phyloP scores from a whole-genome alignment of 2,888 invertebrate genomes.

The Brachyptera putata region DNA sequence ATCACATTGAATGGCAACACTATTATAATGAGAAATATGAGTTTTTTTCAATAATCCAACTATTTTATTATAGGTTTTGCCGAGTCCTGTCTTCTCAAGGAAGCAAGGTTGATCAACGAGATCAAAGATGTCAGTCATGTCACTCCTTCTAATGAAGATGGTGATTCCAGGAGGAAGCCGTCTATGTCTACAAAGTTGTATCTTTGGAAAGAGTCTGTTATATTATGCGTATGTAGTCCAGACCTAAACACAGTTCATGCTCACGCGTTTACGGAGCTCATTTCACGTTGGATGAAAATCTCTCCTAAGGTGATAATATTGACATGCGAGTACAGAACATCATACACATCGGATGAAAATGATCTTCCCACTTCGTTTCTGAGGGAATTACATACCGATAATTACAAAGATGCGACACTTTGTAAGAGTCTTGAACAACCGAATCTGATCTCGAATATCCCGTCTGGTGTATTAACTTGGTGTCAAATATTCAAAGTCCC shows the following conservation, averaged over 20 bases:
- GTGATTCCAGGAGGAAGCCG: background rate
- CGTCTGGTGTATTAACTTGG: constrained; percentile 27
- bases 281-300: constrained; percentile 21
- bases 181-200: background rate
- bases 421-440: constrained; percentile 20
- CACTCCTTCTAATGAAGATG: background rate
- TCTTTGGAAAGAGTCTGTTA: background rate
- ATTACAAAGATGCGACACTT: background rate
- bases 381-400: constrained; percentile 10
- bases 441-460: constrained; percentile 23
- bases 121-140: background rate
- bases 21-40: no score
- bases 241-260: constrained; percentile 17
- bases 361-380: constrained; percentile 13
- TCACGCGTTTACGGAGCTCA: constrained; percentile 20
- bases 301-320: constrained; percentile 24
- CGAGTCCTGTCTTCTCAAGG: constrained; percentile 11
- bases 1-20: no score
- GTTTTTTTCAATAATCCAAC: no score
- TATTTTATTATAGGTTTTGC: constrained; percentile 22
- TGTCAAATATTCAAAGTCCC: constrained; percentile 28
- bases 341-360: background rate
- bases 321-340: constrained; percentile 2
- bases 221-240: constrained; percentile 20
- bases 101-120: constrained; percentile 10